phyloP scores from a whole-genome alignment of 2,888 invertebrate genomes.

The Plemyria rubiginata region DNA sequence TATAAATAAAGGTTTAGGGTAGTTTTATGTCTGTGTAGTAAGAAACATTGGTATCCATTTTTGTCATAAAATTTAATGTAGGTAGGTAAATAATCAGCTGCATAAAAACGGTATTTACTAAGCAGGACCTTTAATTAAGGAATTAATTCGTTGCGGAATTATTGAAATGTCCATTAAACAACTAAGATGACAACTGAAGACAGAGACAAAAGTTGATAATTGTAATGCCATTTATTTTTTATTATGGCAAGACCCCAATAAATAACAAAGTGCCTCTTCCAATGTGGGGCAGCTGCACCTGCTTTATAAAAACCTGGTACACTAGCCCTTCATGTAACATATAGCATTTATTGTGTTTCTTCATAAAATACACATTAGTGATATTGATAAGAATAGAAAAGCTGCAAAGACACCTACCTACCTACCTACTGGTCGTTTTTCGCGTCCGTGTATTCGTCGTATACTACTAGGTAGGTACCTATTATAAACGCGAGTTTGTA shows the following conservation, averaged over 20 bases:
- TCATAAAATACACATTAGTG: conserved; percentile 21
- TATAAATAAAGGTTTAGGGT: too few species aligned
- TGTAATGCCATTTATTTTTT: conserved; percentile 74
- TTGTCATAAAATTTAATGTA: conserved; percentile 17
- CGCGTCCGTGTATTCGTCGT: too few species aligned
- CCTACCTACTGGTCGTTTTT: not conserved
- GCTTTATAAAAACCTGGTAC: conserved; percentile 61
- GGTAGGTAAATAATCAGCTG: conserved; percentile 9
- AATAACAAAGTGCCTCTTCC: conserved; percentile 59
- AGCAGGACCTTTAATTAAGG: conserved; percentile 53
- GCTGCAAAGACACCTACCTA: not conserved
- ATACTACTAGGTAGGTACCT: too few species aligned
- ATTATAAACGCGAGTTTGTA: too few species aligned
- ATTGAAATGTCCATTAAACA: conserved; percentile 57
- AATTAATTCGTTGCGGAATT: conserved; percentile 49
- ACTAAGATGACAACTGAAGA: conserved; percentile 57
- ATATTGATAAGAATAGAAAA: too few species aligned
- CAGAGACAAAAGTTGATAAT: conserved; percentile 67
- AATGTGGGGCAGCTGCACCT: conserved; percentile 70
- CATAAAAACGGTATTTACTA: conserved; percentile 40
- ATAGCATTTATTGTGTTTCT: conserved; percentile 32
- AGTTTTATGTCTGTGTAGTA: not conserved
- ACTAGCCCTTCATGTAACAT: conserved; percentile 34
- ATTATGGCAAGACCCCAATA: conserved; percentile 58
- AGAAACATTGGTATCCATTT: conserved; percentile 35